Percentiles rank a stretch among this genome's conserved stretches.
Conservation (phyloP, 2,797 vertebrate genomes). For the Sebastes baramenuke region DNA sequence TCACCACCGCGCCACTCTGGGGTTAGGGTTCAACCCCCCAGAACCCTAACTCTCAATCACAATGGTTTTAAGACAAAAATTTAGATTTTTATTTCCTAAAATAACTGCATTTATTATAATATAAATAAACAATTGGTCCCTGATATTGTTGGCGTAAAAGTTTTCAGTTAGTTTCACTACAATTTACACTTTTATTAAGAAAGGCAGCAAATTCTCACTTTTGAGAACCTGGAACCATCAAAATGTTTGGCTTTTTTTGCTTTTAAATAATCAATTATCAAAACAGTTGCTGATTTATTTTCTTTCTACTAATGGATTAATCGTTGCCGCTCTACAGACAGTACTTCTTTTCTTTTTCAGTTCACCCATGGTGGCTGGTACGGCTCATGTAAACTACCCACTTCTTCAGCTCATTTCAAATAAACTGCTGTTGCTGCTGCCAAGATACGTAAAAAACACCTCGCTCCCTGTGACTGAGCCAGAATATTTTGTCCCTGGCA, state of each 20-base stretch:
- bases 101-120: no score
- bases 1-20: no score
- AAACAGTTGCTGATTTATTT: neutral
- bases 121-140: no score
- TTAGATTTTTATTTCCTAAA: no score
- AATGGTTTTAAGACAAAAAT: no score
- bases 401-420: slow-evolving; percentile 51
- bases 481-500: slow-evolving; percentile 50
- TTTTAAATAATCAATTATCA: neutral
- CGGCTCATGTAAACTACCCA: slow-evolving; percentile 17
- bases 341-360: slow-evolving; percentile 27
- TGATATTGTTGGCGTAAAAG: no score
- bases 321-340: neutral
- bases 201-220: neutral
- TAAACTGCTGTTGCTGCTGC: slow-evolving; percentile 57
- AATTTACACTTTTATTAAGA: neutral
- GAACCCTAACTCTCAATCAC: no score
- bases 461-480: slow-evolving; percentile 29
- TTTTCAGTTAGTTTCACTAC: no score
- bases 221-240: neutral
- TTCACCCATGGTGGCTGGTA: neutral
- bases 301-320: neutral
- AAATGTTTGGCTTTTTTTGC: neutral
- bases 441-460: slow-evolving; percentile 51
- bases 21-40: no score